These are phyloP conservation scores for Procambarus virginalis DNA, from an alignment of 1,140 invertebrate genomes.

Conservation along the genomic window DNA sequence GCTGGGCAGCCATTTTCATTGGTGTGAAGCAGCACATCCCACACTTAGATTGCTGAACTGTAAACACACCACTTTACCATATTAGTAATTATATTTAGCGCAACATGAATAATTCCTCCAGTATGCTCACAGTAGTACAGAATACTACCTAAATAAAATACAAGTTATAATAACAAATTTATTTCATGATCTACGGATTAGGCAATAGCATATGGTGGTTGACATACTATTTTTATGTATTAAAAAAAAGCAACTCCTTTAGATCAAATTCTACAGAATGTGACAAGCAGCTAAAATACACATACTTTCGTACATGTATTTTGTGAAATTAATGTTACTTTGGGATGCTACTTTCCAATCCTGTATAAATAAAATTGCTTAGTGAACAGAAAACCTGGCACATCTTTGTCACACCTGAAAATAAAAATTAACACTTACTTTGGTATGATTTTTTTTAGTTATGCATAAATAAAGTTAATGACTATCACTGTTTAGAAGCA, in stretches of 20 bases:
- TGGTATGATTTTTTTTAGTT: not conserved
- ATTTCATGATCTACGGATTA: constrained; percentile 11
- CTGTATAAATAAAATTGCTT: constrained; percentile 7
- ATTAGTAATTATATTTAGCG: too few species aligned
- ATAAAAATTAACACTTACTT: not conserved
- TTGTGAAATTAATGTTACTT: not conserved
- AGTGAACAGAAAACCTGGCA: constrained; percentile 5
- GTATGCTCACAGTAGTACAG: too few species aligned
- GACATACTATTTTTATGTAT: not conserved
- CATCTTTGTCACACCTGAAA: not conserved
- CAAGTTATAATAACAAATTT: not conserved
- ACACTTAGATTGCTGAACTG: too few species aligned
- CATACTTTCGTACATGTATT: not conserved
- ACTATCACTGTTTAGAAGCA: constrained; percentile 12
- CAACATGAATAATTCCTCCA: too few species aligned
- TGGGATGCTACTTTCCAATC: not conserved
- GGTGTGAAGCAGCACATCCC: too few species aligned
- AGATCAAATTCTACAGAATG: constrained; percentile 4
- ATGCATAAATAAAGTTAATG: constrained; percentile 8
- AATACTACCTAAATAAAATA: not conserved
- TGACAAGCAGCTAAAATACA: constrained; percentile 13
- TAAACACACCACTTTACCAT: too few species aligned
- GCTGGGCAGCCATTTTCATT: too few species aligned
- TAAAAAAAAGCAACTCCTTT: constrained; percentile 1
- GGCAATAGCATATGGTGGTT: too few species aligned